Conservation (phyloP, 37 sponge, comb jelly and placozoan species). For the Cladorhizidae sp. region DNA sequence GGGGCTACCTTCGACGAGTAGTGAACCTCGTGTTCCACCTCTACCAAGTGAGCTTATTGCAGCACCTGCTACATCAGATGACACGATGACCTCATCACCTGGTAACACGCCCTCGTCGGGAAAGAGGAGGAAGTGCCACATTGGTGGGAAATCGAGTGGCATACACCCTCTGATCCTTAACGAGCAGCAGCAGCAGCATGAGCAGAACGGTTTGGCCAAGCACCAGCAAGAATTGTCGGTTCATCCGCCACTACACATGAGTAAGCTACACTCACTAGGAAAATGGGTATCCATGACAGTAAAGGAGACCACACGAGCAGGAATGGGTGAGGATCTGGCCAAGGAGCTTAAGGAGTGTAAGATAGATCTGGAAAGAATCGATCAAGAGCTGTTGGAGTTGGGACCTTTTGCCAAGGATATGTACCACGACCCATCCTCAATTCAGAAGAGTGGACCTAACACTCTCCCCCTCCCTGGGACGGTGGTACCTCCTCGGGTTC, state of each 20-base stretch:
- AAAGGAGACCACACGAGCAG: background rate
- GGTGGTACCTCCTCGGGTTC: background rate
- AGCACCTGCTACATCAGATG: background rate
- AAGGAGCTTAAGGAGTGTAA: constrained; percentile 19
- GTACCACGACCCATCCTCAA: background rate
- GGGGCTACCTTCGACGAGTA: background rate
- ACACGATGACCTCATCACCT: background rate
- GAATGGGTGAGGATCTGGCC: background rate
- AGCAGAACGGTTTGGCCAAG: background rate
- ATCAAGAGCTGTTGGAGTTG: constrained; percentile 53
- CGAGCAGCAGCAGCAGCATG: background rate
- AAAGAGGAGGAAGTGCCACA: background rate
- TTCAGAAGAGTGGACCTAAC: background rate
- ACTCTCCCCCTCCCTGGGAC: no score
- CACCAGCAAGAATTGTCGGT: background rate
- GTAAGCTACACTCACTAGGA: background rate
- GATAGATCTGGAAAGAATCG: constrained; percentile 43
- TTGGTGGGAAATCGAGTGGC: no score
- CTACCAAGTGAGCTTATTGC: constrained; percentile 1
- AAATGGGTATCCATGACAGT: background rate
- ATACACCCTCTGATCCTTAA: background rate
- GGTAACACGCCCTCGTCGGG: background rate
- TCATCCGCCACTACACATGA: background rate
- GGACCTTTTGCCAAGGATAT: constrained; percentile 59
- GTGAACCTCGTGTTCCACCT: constrained; percentile 18